Conservation (phyloP, 2,797 vertebrate species). For the Poecilia picta region DNA sequence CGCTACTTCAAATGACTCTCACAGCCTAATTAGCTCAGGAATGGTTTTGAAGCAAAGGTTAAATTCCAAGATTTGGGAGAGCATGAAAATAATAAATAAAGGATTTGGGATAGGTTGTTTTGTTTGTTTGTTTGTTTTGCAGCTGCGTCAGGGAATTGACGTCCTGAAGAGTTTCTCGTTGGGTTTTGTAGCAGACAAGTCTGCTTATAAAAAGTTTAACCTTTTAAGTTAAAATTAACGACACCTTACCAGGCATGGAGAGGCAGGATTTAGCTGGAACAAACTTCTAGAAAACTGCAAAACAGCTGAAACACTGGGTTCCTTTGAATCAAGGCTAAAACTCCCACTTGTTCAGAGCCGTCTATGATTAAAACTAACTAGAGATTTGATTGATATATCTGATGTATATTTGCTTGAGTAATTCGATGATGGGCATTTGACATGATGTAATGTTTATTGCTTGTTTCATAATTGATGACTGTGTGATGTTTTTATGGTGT, state of each 20-base stretch:
- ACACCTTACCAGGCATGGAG: not conserved
- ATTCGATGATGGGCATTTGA: no score
- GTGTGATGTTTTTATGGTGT: no score
- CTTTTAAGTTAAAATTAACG: constrained; percentile 53
- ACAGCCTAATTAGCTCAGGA: constrained; percentile 70
- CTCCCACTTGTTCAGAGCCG: no score
- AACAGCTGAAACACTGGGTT: no score
- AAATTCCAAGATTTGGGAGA: constrained; percentile 52
- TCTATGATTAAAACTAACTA: no score
- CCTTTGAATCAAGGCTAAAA: no score
- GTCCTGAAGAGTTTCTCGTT: constrained; percentile 18
- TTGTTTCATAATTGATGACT: no score
- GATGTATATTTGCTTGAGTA: no score
- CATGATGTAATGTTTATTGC: no score
- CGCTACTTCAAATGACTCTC: constrained; percentile 71
- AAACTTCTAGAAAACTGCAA: not conserved
- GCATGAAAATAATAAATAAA: constrained; percentile 15
- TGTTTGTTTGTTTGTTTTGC: constrained; percentile 16
- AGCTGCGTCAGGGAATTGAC: constrained; percentile 39
- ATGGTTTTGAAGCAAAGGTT: constrained; percentile 61
- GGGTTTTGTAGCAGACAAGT: constrained; percentile 33
- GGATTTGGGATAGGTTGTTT: not conserved
- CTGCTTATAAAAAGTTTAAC: constrained; percentile 60
- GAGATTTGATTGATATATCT: no score
- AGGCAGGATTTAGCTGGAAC: no score